A percentile compares a stretch with the other conserved stretches of the same genome.
Conservation (phyloP, 1,140 invertebrate species). For the Brachionus rotundiformis region DNA sequence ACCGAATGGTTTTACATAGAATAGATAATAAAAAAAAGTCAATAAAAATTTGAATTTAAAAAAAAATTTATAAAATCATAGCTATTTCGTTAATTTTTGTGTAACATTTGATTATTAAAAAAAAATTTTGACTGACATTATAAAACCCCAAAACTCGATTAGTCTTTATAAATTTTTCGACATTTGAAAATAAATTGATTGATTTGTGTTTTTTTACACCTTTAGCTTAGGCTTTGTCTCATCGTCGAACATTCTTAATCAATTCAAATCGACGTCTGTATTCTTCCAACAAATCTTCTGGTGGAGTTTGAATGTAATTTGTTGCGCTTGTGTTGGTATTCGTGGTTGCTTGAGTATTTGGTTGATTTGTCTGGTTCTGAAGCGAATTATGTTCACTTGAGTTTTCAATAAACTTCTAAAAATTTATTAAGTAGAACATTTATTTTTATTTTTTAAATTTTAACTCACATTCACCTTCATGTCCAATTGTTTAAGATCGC, state of each 20-base stretch:
- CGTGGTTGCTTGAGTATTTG: constrained; percentile 2
- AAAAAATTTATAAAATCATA: constrained; percentile 7
- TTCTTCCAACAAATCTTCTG: constrained; percentile 45
- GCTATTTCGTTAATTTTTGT: background rate
- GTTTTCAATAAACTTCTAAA: constrained; percentile 46
- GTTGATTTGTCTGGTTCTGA: background rate
- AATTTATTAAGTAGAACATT: too few relatives aligned
- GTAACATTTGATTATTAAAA: constrained; percentile 12
- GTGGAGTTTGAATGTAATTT: constrained; percentile 10
- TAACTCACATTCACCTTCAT: constrained; percentile 32
- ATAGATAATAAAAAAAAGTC: background rate
- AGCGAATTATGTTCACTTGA: background rate
- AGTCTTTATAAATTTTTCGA: constrained; percentile 25
- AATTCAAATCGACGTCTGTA: constrained; percentile 37
- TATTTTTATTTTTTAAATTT: too few relatives aligned
- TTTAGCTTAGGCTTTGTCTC: background rate
- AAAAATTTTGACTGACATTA: background rate
- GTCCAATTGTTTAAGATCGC: constrained; percentile 42
- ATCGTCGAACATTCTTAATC: constrained; percentile 41
- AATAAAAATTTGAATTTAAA: constrained; percentile 3
- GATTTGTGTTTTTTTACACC: background rate
- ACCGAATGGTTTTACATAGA: constrained; percentile 1
- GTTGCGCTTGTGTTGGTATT: background rate
- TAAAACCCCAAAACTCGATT: background rate
- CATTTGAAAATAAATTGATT: constrained; percentile 6